phyloP scores from a whole-genome alignment of 1,140 invertebrate species.

The Leptestheria dahalacensis region DNA sequence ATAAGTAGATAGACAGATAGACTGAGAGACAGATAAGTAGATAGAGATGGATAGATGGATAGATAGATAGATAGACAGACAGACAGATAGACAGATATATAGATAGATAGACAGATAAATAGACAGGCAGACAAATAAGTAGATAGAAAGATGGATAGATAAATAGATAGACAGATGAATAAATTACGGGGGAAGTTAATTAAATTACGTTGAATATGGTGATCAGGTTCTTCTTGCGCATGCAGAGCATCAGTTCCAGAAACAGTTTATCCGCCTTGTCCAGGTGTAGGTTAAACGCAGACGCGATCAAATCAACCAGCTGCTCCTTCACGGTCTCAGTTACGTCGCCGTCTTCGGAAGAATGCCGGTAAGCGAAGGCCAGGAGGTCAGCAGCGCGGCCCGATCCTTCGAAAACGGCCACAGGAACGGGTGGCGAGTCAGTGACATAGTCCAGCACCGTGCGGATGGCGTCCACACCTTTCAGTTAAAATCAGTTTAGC shows the following conservation, averaged over 20 bases:
- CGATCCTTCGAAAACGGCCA: slow-evolving; percentile 95
- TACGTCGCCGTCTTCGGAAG: slow-evolving; percentile 49
- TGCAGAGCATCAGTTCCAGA: slow-evolving; percentile 75
- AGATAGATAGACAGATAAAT: too few relatives aligned
- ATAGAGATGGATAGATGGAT: too few relatives aligned
- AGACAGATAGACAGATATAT: too few relatives aligned
- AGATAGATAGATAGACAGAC: too few relatives aligned
- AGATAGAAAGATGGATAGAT: too few relatives aligned
- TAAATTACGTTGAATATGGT: slow-evolving; percentile 18
- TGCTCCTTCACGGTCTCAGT: slow-evolving; percentile 74
- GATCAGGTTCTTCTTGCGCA: slow-evolving; percentile 81
- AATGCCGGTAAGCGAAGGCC: slow-evolving; percentile 87
- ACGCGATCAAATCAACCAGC: slow-evolving; percentile 70
- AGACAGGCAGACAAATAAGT: too few relatives aligned
- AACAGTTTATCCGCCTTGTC: slow-evolving; percentile 78
- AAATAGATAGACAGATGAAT: too few relatives aligned
- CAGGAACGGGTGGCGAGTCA: slow-evolving; percentile 81
- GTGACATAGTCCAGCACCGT: slow-evolving; percentile 92
- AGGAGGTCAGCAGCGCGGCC: slow-evolving; percentile 92
- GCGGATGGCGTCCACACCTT: slow-evolving; percentile 88
- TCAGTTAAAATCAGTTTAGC: too few relatives aligned
- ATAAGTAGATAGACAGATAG: too few relatives aligned
- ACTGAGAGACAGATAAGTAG: too few relatives aligned
- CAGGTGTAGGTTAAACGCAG: slow-evolving; percentile 71
- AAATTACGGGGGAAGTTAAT: neutral